A percentile compares a stretch with the other conserved stretches of the same genome.
phyloP scores from a whole-genome alignment of 2,888 invertebrate species.

The Conistra vaccinii region DNA sequence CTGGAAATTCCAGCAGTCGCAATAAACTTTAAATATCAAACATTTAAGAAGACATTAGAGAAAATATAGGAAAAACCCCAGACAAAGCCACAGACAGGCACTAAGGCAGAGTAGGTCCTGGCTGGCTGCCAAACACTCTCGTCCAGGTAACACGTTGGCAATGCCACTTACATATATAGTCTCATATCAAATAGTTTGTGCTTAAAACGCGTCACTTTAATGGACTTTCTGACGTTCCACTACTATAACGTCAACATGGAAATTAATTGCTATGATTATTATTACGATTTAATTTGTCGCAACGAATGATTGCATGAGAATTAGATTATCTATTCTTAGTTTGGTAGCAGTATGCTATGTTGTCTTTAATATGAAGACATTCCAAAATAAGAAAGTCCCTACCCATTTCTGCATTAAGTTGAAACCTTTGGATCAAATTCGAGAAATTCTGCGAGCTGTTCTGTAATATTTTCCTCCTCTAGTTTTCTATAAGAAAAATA shows the following conservation, averaged over 20 bases:
- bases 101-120: slow-evolving; percentile 69
- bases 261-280: slow-evolving; percentile 16
- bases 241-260: slow-evolving; percentile 14
- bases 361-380: too few relatives aligned
- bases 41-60: slow-evolving; percentile 53
- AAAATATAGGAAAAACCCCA: slow-evolving; percentile 62
- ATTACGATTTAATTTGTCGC: not conserved
- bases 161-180: slow-evolving; percentile 66
- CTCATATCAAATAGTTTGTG: slow-evolving; percentile 56
- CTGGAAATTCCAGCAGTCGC: slow-evolving; percentile 40
- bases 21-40: slow-evolving; percentile 51
- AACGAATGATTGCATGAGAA: not conserved
- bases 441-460: not conserved
- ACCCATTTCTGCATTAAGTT: not conserved
- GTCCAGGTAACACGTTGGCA: slow-evolving; percentile 70
- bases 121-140: slow-evolving; percentile 68
- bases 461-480: too few relatives aligned
- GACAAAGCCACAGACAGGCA: slow-evolving; percentile 66
- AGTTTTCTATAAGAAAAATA: not conserved
- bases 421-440: not conserved
- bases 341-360: not conserved
- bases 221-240: slow-evolving; percentile 34
- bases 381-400: not conserved
- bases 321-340: not conserved
- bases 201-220: slow-evolving; percentile 39